phyloP scores from a whole-genome alignment of 2,888 invertebrate species.

The Byasa hedistus region DNA sequence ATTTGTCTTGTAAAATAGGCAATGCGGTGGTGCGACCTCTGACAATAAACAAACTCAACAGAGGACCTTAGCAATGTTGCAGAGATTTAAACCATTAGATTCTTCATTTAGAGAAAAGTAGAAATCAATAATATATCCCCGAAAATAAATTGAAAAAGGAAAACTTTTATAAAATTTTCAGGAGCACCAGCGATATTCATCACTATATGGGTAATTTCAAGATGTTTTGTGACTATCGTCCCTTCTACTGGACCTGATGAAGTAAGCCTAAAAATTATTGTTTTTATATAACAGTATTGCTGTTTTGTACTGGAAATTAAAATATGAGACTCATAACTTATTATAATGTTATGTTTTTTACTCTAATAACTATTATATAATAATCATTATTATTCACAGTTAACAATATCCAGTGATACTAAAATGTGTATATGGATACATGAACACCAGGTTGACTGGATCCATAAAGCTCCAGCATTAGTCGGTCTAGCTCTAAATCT shows the following conservation, averaged over 20 bases:
- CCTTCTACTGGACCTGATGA: constrained; percentile 62
- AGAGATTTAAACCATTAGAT: too few species aligned
- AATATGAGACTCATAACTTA: not conserved
- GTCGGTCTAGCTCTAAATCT: constrained; percentile 90
- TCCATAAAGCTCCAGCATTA: constrained; percentile 91
- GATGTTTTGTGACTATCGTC: constrained; percentile 63
- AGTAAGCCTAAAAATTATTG: constrained; percentile 44
- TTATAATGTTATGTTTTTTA: not conserved
- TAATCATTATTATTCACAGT: constrained; percentile 40
- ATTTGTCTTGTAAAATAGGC: too few species aligned
- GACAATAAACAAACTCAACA: too few species aligned
- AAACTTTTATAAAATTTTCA: constrained; percentile 37
- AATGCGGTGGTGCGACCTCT: too few species aligned
- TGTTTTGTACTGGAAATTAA: not conserved
- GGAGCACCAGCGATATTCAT: constrained; percentile 73
- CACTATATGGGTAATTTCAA: constrained; percentile 68
- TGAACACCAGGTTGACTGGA: constrained; percentile 90
- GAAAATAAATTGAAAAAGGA: not conserved
- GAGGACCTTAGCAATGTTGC: too few species aligned
- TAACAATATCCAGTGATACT: constrained; percentile 62
- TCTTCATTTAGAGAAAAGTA: not conserved
- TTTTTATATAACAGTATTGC: not conserved
- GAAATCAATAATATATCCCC: not conserved
- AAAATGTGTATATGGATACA: constrained; percentile 90
- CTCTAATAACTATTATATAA: not conserved